A percentile compares a stretch with the other conserved stretches of the same genome.
phyloP scores from a whole-genome alignment of 2,888 invertebrate genomes.

The Sturmia bella region DNA sequence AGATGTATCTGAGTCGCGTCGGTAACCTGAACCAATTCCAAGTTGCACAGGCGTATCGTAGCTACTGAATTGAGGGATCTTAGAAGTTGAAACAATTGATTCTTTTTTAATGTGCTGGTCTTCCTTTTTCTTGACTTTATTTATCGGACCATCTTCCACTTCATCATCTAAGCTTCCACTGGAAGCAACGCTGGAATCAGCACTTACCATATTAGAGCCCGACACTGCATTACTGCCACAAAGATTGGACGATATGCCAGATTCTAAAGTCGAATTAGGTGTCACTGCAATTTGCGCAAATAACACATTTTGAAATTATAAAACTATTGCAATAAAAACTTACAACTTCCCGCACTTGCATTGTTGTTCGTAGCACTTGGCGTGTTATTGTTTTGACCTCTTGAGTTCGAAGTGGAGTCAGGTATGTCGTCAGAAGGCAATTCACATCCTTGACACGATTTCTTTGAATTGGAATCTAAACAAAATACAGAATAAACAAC shows the following conservation, averaged over 20 bases:
- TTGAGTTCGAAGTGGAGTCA: constrained; percentile 85
- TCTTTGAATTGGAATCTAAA: constrained; percentile 84
- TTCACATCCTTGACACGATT: constrained; percentile 90
- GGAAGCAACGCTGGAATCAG: constrained; percentile 83
- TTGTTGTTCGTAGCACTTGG: constrained; percentile 90
- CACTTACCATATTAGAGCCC: constrained; percentile 82
- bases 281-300: constrained; percentile 75
- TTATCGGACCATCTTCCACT: constrained; percentile 80
- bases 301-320: too few relatives aligned
- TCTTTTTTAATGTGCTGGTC: constrained; percentile 81
- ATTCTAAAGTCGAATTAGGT: constrained; percentile 81
- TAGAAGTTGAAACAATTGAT: constrained; percentile 80
- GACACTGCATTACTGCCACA: constrained; percentile 88
- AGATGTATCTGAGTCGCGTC: constrained; percentile 75
- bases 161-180: constrained; percentile 82
- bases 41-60: constrained; percentile 75
- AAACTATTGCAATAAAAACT: constrained; percentile 62
- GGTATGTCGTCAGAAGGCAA: constrained; percentile 88
- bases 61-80: constrained; percentile 78
- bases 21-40: constrained; percentile 72
- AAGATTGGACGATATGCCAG: constrained; percentile 84
- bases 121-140: constrained; percentile 82
- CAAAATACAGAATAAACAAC: constrained; percentile 31
- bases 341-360: constrained; percentile 83
- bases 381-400: constrained; percentile 91